Conservation (phyloP, 2,888 invertebrate genomes). For the Rhamnusium bicolor region DNA sequence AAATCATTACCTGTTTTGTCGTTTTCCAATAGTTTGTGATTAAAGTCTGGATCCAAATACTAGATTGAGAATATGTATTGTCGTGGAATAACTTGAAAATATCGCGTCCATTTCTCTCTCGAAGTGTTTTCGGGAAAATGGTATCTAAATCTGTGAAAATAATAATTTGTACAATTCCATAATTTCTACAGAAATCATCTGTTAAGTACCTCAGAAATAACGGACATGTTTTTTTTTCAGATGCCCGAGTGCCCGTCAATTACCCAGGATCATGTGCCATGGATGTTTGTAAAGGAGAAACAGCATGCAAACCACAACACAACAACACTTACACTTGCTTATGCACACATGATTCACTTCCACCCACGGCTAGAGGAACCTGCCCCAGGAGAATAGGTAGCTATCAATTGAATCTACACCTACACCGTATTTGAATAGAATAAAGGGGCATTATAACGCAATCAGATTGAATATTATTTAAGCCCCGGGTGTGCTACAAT, state of each 20-base stretch:
- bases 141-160: no score
- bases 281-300: conserved; percentile 76
- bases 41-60: no score
- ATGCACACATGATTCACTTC: conserved; percentile 79
- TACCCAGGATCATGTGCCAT: conserved; percentile 70
- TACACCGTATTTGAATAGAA: conserved; percentile 18
- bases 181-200: no score
- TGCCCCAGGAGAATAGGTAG: conserved; percentile 75
- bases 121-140: no score
- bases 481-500: background rate
- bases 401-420: conserved; percentile 8
- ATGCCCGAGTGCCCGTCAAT: conserved; percentile 55
- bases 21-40: no score
- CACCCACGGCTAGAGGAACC: conserved; percentile 76
- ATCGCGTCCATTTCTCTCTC: no score
- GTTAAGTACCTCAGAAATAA: no score
- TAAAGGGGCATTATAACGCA: background rate
- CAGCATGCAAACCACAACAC: conserved; percentile 75
- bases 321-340: conserved; percentile 76
- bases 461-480: conserved; percentile 20
- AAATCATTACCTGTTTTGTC: no score
- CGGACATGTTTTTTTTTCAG: conserved; percentile 50
- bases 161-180: no score
- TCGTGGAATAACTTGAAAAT: no score
- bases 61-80: no score